Percentiles rank a stretch among this genome's conserved stretches.
These are phyloP conservation scores for Drosophila sordidula DNA, from an alignment of 2,888 invertebrate genomes.

Conservation along the genomic window DNA sequence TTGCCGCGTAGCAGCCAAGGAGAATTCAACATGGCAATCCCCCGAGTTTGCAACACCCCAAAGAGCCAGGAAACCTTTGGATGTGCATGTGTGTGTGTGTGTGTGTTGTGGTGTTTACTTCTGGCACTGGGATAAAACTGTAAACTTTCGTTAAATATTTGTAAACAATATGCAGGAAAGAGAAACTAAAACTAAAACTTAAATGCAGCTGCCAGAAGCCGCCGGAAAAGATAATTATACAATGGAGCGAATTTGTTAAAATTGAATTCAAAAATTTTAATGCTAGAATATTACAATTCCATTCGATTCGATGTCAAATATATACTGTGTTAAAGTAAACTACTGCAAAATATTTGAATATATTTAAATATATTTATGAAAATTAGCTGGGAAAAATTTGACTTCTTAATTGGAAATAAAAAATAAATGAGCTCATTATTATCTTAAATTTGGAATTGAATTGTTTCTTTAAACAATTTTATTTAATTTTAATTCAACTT, in stretches of 20 bases:
- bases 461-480: neutral
- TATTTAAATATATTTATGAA: too few species aligned
- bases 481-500: too few species aligned
- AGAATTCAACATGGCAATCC: slow-evolving; percentile 28
- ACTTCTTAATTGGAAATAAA: neutral
- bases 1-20: slow-evolving; percentile 41
- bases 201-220: slow-evolving; percentile 59
- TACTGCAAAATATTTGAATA: too few species aligned
- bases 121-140: slow-evolving; percentile 50
- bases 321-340: too few species aligned
- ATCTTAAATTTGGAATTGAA: neutral
- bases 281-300: neutral
- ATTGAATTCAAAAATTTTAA: neutral
- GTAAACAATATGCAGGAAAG: slow-evolving; percentile 56
- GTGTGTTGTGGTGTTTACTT: slow-evolving; percentile 31
- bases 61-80: slow-evolving; percentile 11
- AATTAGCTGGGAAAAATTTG: too few species aligned
- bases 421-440: neutral
- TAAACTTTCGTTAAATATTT: slow-evolving; percentile 71
- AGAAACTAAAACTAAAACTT: slow-evolving; percentile 53
- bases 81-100: slow-evolving; percentile 15
- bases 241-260: slow-evolving; percentile 24
- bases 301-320: neutral
- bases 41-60: slow-evolving; percentile 19
- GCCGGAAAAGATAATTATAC: slow-evolving; percentile 36